phyloP scores from a whole-genome alignment of 2,888 invertebrate species.

The Dynastes tityus region DNA sequence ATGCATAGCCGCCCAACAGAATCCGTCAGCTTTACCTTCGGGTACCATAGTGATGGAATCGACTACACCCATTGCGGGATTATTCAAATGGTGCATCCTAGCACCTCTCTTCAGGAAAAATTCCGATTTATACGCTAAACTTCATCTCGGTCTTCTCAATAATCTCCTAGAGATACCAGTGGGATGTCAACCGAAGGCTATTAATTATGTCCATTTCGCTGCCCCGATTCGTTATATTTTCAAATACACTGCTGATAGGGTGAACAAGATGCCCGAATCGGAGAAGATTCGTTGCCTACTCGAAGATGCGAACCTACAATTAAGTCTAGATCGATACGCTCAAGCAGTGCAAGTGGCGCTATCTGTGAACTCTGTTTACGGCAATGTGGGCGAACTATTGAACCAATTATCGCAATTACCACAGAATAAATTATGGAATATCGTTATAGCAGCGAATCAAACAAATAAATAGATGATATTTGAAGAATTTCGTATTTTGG shows the following conservation, averaged over 20 bases:
- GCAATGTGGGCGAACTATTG: conserved; percentile 82
- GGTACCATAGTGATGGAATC: conserved; percentile 90
- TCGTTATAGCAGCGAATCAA: conserved; percentile 78
- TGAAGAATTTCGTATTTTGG: neutral
- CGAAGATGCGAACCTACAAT: conserved; percentile 69
- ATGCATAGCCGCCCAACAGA: conserved; percentile 80
- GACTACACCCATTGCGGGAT: conserved; percentile 85
- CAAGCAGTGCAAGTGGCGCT: conserved; percentile 89
- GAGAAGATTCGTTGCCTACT: neutral
- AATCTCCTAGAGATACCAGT: conserved; percentile 75
- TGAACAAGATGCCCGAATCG: conserved; percentile 49
- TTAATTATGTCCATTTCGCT: conserved; percentile 77
- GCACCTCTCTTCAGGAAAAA: conserved; percentile 72
- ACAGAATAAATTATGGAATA: conserved; percentile 76
- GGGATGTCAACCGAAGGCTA: conserved; percentile 74
- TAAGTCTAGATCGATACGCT: conserved; percentile 84
- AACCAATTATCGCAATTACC: conserved; percentile 77
- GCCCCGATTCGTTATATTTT: conserved; percentile 58
- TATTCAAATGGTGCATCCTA: conserved; percentile 84
- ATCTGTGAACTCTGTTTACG: conserved; percentile 85
- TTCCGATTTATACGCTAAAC: conserved; percentile 75
- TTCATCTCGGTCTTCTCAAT: conserved; percentile 80
- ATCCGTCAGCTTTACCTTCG: conserved; percentile 79
- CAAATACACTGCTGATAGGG: conserved; percentile 55
- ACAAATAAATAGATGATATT: conserved; percentile 59